These are phyloP conservation scores for Leucoptera coffeella DNA, from an alignment of 2,888 invertebrate species.

Conservation along the genomic window DNA sequence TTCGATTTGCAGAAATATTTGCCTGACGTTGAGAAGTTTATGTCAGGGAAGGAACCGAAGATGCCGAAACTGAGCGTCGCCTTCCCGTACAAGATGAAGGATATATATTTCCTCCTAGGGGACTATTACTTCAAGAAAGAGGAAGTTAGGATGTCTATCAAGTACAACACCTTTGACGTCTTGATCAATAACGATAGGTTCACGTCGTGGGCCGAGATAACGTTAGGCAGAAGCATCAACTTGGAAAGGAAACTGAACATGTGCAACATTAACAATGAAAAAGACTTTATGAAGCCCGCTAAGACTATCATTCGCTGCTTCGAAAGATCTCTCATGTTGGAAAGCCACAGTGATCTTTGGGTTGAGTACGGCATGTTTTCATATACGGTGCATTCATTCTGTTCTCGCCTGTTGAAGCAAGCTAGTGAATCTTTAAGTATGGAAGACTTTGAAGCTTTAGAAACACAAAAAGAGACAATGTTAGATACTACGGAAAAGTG, in stretches of 20 bases:
- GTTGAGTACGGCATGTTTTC: constrained; percentile 89
- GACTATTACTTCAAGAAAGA: constrained; percentile 90
- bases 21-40: constrained; percentile 59
- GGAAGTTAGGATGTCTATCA: constrained; percentile 67
- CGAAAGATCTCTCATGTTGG: constrained; percentile 68
- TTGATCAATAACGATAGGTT: constrained; percentile 72
- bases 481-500: constrained; percentile 71
- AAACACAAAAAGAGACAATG: constrained; percentile 73
- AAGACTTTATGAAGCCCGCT: constrained; percentile 62
- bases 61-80: constrained; percentile 47
- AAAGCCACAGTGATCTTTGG: constrained; percentile 72
- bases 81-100: constrained; percentile 57
- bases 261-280: constrained; percentile 53
- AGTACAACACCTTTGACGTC: constrained; percentile 79
- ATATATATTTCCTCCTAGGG: constrained; percentile 84
- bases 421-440: constrained; percentile 69
- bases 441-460: constrained; percentile 68
- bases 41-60: constrained; percentile 54
- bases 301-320: constrained; percentile 76
- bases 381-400: constrained; percentile 85
- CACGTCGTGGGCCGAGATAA: constrained; percentile 91
- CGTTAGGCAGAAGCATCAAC: constrained; percentile 69
- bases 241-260: constrained; percentile 78
- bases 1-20: constrained; percentile 59
- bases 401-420: constrained; percentile 78